These are phyloP conservation scores for Halictus rubicundus DNA, from an alignment of 1,140 invertebrate genomes.

Conservation along the genomic window DNA sequence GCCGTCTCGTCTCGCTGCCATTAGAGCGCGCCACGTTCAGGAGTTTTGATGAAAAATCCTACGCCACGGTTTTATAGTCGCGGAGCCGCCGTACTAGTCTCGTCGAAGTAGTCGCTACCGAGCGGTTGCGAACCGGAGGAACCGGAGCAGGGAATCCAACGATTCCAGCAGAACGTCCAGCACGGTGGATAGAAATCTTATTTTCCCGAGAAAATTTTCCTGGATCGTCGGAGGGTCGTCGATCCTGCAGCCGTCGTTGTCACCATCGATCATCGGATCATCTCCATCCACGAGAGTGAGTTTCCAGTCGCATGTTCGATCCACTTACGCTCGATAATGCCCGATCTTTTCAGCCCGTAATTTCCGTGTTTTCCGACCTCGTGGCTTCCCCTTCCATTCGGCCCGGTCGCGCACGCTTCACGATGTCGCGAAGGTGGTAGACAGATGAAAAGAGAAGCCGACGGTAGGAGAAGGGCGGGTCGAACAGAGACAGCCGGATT, in stretches of 20 bases:
- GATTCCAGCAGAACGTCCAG: too few relatives aligned
- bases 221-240: neutral
- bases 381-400: constrained; percentile 41
- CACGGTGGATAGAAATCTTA: neutral
- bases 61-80: neutral
- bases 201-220: neutral
- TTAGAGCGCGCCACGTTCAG: constrained; percentile 41
- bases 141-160: too few relatives aligned
- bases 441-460: constrained; percentile 12
- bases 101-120: neutral
- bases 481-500: neutral
- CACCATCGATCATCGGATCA: neutral
- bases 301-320: constrained; percentile 28
- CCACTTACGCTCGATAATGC: constrained; percentile 34
- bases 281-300: neutral
- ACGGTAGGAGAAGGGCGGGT: constrained; percentile 29
- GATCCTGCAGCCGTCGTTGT: too few relatives aligned
- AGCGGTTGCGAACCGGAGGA: neutral
- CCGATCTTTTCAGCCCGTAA: constrained; percentile 41
- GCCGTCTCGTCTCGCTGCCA: constrained; percentile 29
- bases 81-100: neutral
- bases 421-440: constrained; percentile 51
- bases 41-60: constrained; percentile 29
- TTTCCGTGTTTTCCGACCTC: constrained; percentile 71
- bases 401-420: constrained; percentile 39